Conservation (phyloP, 2,888 invertebrate genomes). For the Drosophila mimica region DNA sequence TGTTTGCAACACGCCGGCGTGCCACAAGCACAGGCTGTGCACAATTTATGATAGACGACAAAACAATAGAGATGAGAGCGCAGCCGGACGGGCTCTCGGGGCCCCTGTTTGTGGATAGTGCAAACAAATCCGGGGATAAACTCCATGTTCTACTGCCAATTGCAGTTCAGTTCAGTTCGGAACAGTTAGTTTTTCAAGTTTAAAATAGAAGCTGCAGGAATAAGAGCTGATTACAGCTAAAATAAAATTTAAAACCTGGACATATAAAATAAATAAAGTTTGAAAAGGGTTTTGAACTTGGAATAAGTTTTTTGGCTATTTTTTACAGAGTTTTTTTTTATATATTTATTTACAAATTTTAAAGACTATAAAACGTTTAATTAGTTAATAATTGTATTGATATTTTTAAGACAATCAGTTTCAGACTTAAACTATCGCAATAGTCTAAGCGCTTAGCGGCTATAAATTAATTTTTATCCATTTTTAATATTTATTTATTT, state of each 20-base stretch:
- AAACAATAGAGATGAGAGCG: constrained; percentile 33
- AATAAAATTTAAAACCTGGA: neutral
- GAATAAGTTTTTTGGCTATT: neutral
- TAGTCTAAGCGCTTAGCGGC: too few species aligned
- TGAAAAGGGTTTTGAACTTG: neutral
- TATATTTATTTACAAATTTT: too few species aligned
- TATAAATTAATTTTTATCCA: neutral
- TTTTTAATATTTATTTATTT: neutral
- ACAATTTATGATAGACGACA: constrained; percentile 74
- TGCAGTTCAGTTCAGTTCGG: neutral
- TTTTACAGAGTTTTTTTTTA: neutral
- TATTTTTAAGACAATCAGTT: accelerated
- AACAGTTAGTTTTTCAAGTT: neutral
- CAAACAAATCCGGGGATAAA: constrained; percentile 9
- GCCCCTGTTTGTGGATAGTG: neutral
- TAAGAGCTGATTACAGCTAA: neutral
- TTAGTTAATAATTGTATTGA: neutral
- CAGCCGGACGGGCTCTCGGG: neutral
- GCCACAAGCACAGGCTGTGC: constrained; percentile 57
- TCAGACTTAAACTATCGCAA: neutral
- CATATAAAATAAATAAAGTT: neutral
- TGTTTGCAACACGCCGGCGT: constrained; percentile 28
- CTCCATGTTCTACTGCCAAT: neutral
- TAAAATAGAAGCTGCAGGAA: neutral
- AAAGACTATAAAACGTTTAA: neutral